Evolutionary conservation across 2,888 invertebrate genomes (phyloP).

Genomic region (Cephus runcator): DNA sequence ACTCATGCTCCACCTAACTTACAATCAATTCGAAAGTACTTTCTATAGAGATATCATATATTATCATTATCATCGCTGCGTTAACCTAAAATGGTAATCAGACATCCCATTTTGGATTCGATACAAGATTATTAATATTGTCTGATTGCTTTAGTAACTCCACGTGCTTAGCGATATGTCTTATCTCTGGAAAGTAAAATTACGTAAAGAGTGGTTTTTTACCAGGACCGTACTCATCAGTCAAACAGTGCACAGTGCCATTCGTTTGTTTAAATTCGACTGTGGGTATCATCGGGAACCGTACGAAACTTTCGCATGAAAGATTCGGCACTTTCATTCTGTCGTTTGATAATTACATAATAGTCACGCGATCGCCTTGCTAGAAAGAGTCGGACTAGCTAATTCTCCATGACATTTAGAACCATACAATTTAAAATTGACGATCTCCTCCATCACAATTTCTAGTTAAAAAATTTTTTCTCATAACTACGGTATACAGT

Average conservation of each 20-base stretch:
- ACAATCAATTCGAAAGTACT: neutral
- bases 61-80: neutral
- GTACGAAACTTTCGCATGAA: neutral
- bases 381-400: too few species aligned
- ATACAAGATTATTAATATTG: conserved; percentile 28
- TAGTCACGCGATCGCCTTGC: too few species aligned
- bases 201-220: neutral
- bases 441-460: too few species aligned
- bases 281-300: neutral
- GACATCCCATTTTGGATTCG: conserved; percentile 3
- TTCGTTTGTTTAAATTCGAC: neutral
- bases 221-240: neutral
- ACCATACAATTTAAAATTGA: too few species aligned
- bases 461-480: too few species aligned
- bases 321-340: too few species aligned
- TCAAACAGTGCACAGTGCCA: neutral
- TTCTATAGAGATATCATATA: neutral
- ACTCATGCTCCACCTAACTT: neutral
- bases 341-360: too few species aligned
- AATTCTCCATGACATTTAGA: too few species aligned
- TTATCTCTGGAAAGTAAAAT: neutral
- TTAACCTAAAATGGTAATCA: neutral
- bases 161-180: conserved; percentile 41
- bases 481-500: too few species aligned
- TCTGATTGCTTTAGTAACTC: conserved; percentile 37